Conservation (phyloP, 2,113 vertebrate species). For the Tonatia bakeri region DNA sequence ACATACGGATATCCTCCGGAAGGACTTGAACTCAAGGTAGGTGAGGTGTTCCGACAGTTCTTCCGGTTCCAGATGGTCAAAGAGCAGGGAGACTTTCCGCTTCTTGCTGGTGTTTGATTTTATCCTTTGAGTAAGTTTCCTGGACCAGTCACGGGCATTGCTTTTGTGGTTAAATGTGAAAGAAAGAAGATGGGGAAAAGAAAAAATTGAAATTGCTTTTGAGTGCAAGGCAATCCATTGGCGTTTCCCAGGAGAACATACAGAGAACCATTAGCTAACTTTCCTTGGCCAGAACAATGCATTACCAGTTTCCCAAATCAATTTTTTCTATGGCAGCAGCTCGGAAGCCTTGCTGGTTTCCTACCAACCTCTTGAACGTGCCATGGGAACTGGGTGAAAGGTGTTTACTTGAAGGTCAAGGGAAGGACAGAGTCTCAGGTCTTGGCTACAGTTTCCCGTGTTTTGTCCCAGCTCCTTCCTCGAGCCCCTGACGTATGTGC, state of each 20-base stretch:
- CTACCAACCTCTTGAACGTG: neutral
- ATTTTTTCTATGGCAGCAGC: neutral
- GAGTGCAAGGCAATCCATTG: neutral
- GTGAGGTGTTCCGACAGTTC: slow-evolving; percentile 96
- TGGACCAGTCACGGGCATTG: slow-evolving; percentile 94
- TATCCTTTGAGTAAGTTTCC: slow-evolving; percentile 94
- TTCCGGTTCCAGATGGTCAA: slow-evolving; percentile 94
- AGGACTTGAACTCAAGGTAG: slow-evolving; percentile 95
- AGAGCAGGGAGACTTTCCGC: slow-evolving; percentile 95
- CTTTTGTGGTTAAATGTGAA: slow-evolving; percentile 75
- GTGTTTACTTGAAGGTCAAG: neutral
- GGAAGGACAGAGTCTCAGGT: neutral
- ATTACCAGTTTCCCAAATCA: neutral
- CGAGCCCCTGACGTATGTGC: neutral
- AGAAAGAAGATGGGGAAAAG: neutral
- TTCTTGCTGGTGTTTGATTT: slow-evolving; percentile 94
- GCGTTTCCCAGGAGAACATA: neutral
- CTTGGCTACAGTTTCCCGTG: neutral
- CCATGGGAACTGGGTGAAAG: neutral
- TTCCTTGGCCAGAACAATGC: neutral
- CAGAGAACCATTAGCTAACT: neutral
- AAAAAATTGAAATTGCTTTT: neutral
- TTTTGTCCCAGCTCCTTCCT: neutral
- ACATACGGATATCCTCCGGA: slow-evolving; percentile 94
- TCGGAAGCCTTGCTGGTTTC: neutral